These are phyloP conservation scores for Lycocorax pyrrhopterus DNA, from an alignment of 2,113 vertebrate species.

Conservation along the genomic window DNA sequence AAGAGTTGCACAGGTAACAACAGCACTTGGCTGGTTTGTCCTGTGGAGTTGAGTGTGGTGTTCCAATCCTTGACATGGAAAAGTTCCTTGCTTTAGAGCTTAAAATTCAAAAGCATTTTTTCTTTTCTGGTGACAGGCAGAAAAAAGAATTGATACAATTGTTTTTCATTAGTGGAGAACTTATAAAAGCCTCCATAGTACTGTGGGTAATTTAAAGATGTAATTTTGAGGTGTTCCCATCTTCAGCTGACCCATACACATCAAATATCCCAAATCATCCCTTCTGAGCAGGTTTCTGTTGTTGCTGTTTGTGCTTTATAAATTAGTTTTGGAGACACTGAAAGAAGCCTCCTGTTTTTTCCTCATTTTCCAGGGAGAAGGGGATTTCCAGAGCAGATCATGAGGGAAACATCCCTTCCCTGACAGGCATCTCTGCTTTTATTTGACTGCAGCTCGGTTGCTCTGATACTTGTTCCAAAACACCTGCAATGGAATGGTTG, in stretches of 20 bases:
- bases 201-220: neutral
- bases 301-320: fast-evolving
- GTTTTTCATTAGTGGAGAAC: neutral
- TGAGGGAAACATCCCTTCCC: neutral
- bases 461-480: slow-evolving; percentile 33
- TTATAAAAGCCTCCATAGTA: fast-evolving
- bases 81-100: neutral
- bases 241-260: fast-evolving
- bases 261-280: neutral
- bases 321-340: neutral
- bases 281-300: neutral
- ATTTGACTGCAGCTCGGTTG: neutral
- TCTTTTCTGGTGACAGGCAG: neutral
- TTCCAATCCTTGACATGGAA: neutral
- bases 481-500: neutral
- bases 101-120: neutral
- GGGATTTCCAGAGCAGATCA: neutral
- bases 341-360: neutral
- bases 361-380: neutral
- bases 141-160: fast-evolving
- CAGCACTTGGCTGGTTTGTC: neutral
- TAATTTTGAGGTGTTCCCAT: fast-evolving
- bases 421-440: neutral
- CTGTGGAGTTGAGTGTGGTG: neutral
- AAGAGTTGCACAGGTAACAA: neutral